Conservation (phyloP, 2,797 vertebrate genomes). For the Mareca penelope region DNA sequence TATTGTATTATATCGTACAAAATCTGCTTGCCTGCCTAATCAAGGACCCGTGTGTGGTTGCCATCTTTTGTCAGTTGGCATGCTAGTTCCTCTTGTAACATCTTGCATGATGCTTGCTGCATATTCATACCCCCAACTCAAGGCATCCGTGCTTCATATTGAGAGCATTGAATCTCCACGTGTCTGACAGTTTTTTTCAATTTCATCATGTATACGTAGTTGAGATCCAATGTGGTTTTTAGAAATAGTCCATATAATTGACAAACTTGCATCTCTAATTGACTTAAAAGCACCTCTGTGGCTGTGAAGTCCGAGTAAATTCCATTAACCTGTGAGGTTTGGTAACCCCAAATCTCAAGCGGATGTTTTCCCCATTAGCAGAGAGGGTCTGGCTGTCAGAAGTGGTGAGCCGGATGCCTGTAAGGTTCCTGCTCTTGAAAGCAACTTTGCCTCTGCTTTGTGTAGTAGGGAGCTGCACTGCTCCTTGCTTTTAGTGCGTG, state of each 20-base stretch:
- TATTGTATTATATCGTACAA: neutral
- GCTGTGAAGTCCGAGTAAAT: neutral
- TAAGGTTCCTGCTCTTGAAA: neutral
- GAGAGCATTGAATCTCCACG: neutral
- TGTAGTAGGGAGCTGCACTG: neutral
- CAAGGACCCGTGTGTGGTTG: neutral
- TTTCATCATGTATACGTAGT: neutral
- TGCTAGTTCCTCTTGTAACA: neutral
- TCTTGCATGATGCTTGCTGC: neutral
- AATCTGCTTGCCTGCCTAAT: neutral
- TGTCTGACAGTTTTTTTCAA: neutral
- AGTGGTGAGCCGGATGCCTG: neutral
- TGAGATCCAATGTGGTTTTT: constrained; percentile 30
- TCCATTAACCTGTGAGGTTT: constrained; percentile 48
- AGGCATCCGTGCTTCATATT: neutral
- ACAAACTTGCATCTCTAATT: constrained; percentile 29
- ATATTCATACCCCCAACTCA: neutral
- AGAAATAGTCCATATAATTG: constrained; percentile 45
- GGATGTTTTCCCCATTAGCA: neutral
- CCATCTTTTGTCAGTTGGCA: neutral
- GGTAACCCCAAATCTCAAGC: constrained; percentile 5
- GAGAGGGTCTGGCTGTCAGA: neutral
- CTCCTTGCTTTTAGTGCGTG: neutral
- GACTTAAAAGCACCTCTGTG: constrained; percentile 52
- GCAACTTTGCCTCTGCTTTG: neutral